phyloP scores from a whole-genome alignment of 1,140 invertebrate genomes.

The Teleogryllus occipitalis region DNA sequence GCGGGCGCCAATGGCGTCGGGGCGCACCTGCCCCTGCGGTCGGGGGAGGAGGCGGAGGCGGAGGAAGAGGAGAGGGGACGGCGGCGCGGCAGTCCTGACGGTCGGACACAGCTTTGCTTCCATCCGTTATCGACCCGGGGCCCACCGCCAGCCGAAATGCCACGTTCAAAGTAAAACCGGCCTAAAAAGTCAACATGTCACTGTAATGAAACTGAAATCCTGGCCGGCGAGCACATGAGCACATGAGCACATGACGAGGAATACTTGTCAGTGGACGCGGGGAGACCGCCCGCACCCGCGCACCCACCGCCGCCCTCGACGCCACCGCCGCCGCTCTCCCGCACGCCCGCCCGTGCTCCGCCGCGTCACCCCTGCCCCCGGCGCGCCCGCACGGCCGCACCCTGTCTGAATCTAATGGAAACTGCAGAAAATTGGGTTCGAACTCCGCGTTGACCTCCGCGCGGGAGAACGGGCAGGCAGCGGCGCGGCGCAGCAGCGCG shows the following conservation, averaged over 20 bases:
- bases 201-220: conserved; percentile 4
- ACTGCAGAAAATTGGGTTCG: not conserved
- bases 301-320: no score
- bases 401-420: not conserved
- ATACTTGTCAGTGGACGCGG: not conserved
- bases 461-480: not conserved
- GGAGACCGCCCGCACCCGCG: no score
- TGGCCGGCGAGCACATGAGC: not conserved
- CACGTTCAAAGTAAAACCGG: conserved; percentile 3
- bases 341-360: not conserved
- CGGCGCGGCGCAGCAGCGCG: no score
- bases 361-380: not conserved
- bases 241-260: conserved; percentile 3
- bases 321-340: not conserved
- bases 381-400: not conserved
- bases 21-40: not conserved
- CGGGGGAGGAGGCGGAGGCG: not conserved
- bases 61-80: not conserved
- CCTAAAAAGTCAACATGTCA: conserved; percentile 4
- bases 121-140: conserved; percentile 2
- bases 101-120: conserved; percentile 3
- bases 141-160: not conserved
- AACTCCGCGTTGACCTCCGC: not conserved
- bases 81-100: not conserved
- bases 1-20: not conserved